A percentile compares a stretch with the other conserved stretches of the same genome.
Conservation (phyloP, 1,140 invertebrate genomes). For the Coelopa frigida region DNA sequence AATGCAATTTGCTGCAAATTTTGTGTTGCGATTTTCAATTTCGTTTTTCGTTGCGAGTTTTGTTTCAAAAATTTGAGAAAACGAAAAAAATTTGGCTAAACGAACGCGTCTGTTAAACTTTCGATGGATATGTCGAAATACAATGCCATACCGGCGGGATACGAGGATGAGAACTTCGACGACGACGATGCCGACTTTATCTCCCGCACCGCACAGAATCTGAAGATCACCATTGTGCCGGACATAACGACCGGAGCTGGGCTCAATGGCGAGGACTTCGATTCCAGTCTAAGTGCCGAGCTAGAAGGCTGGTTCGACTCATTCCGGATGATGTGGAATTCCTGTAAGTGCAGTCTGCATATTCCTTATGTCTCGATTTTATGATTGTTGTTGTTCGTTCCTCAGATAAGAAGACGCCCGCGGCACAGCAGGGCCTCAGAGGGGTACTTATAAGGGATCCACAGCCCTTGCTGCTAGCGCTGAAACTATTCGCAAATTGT, state of each 20-base stretch:
- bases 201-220: constrained; percentile 13
- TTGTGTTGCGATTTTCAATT: too few species aligned
- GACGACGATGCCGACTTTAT: constrained; percentile 19
- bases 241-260: constrained; percentile 39
- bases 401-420: constrained; percentile 51
- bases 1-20: too few species aligned
- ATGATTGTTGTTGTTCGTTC: constrained; percentile 14
- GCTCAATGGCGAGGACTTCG: constrained; percentile 35
- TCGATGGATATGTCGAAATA: not conserved
- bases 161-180: constrained; percentile 29
- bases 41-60: too few species aligned
- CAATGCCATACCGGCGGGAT: constrained; percentile 27
- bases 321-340: constrained; percentile 35
- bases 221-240: constrained; percentile 38
- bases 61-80: not conserved
- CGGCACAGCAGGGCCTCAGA: constrained; percentile 47
- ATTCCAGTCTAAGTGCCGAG: constrained; percentile 26
- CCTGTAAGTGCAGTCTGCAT: constrained; percentile 15
- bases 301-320: constrained; percentile 25
- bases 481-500: constrained; percentile 52
- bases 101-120: not conserved
- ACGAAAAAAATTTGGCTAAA: not conserved
- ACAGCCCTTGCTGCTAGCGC: constrained; percentile 51
- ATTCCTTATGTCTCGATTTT: not conserved
- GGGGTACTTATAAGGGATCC: constrained; percentile 47